Base-by-base conservation (phyloP, 1,140 invertebrate species). In the Pomacea maculata region DNA sequence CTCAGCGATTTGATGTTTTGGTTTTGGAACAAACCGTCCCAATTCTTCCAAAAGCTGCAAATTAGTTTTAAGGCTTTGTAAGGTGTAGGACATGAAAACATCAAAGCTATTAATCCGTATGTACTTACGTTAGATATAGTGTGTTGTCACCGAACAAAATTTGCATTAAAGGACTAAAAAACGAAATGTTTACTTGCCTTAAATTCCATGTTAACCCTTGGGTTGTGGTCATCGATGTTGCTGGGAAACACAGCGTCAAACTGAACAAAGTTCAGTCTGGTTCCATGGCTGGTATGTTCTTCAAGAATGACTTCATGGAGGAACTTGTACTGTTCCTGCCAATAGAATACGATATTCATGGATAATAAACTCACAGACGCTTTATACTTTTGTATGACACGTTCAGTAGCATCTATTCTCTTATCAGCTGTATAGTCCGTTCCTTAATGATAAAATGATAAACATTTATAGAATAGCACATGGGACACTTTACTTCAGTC, bases 401-500 rank as follows among this genome's bases (percentile, higher is more conserved):
- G n/a, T n/a, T n/a, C n/a, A n/a, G n/a, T n/a, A n/a, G n/a, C n/a
- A n/a, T n/a, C n/a, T n/a, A n/a, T n/a, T n/a, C n/a, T n/a, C n/a
- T n/a, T n/a, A n/a, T n/a, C n/a, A n/a, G n/a, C n/a, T n/a, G n/a
- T n/a, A n/a, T n/a, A n/a, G n/a, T n/a, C n/a, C n/a, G n/a, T n/a
- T n/a, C n/a, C n/a, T n/a, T n/a, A n/a, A n/a, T n/a, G n/a, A n/a
- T n/a, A n/a, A n/a, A n/a, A n/a, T n/a, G n/a, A n/a, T n/a, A n/a
- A n/a, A n/a, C n/a, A n/a, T n/a, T n/a, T n/a, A n/a, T n/a, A n/a
- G n/a, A n/a, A n/a, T n/a, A n/a, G n/a, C n/a, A n/a, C n/a, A n/a
- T n/a, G n/a, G n/a, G n/a, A n/a, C n/a, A n/a, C n/a, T 78, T 74
- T 78, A 84, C 85, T 77, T 77, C 64, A 17, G 83, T 85, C 79